Conservation (phyloP, 2,888 invertebrate genomes). For the Drosophila putrida region DNA sequence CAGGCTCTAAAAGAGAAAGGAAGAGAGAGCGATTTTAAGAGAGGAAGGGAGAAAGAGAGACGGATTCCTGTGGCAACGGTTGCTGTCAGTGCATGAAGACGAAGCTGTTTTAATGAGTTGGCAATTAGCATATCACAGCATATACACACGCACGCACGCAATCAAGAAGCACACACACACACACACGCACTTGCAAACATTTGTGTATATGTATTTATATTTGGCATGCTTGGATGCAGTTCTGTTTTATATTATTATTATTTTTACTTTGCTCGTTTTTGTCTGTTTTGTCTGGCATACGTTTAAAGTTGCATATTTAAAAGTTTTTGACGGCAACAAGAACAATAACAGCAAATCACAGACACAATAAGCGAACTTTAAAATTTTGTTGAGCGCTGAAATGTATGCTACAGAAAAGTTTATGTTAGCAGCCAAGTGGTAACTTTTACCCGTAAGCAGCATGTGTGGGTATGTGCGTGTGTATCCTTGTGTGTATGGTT, state of each 20-base stretch:
- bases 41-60: slow-evolving; percentile 15
- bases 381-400: slow-evolving; percentile 43
- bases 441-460: slow-evolving; percentile 1
- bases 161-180: slow-evolving; percentile 17
- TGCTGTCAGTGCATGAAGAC: slow-evolving; percentile 68
- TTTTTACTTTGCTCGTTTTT: slow-evolving; percentile 31
- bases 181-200: slow-evolving; percentile 11
- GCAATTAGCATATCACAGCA: slow-evolving; percentile 74
- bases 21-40: background rate
- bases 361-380: slow-evolving; percentile 39
- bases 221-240: slow-evolving; percentile 14
- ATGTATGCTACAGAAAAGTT: slow-evolving; percentile 56
- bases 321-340: slow-evolving; percentile 33
- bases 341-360: slow-evolving; percentile 24
- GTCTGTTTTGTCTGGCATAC: slow-evolving; percentile 39
- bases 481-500: slow-evolving; percentile 9
- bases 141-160: slow-evolving; percentile 11
- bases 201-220: background rate
- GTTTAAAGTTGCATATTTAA: slow-evolving; percentile 58
- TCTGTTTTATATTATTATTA: slow-evolving; percentile 46
- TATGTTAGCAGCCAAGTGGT: slow-evolving; percentile 26
- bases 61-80: slow-evolving; percentile 33
- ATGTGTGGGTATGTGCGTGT: slow-evolving; percentile 1
- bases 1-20: background rate
- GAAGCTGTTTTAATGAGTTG: slow-evolving; percentile 78